Conservation (phyloP, 2,888 invertebrate species). For the Apamea crenata region DNA sequence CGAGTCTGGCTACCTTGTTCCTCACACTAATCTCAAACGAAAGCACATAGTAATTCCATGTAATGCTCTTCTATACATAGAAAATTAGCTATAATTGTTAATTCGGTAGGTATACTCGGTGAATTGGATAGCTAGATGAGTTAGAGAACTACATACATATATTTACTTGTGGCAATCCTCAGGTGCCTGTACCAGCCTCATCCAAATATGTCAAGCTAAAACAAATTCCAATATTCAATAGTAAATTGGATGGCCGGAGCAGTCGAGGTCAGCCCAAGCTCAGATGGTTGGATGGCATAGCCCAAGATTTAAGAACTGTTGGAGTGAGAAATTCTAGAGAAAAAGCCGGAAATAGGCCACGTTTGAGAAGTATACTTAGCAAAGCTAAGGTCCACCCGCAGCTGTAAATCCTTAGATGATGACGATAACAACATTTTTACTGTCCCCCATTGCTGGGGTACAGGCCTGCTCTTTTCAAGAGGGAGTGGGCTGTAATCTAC, state of each 20-base stretch:
- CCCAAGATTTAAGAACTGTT: too few relatives aligned
- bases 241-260: too few relatives aligned
- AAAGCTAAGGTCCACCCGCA: not conserved
- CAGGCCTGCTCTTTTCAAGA: too few relatives aligned
- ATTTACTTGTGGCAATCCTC: not conserved
- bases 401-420: too few relatives aligned
- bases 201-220: not conserved
- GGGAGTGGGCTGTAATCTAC: too few relatives aligned
- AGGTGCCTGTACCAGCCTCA: too few relatives aligned
- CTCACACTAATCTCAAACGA: not conserved
- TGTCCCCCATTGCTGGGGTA: too few relatives aligned
- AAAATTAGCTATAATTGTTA: not conserved
- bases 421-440: not conserved
- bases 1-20: too few relatives aligned
- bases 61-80: not conserved
- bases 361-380: not conserved
- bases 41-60: too few relatives aligned
- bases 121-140: not conserved
- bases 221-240: too few relatives aligned
- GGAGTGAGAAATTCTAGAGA: too few relatives aligned
- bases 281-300: not conserved
- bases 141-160: not conserved
- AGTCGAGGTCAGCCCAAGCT: not conserved
- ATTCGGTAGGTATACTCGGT: not conserved
- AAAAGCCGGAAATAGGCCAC: not conserved